Conservation (phyloP, 2,797 vertebrate species). For the Chaunax sp. region DNA sequence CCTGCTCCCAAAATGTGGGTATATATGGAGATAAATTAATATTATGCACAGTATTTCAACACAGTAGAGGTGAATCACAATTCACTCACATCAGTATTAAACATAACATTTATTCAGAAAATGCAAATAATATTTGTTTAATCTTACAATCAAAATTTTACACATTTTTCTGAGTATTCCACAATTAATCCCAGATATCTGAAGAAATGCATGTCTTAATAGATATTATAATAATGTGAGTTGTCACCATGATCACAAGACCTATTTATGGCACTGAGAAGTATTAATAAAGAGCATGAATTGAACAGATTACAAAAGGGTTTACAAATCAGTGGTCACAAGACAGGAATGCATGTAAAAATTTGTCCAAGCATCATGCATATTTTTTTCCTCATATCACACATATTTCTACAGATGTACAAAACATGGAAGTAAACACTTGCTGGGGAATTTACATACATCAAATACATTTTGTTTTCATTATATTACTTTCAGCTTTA, state of each 20-base stretch:
- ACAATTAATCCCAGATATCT: slow-evolving; percentile 4
- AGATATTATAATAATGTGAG: slow-evolving; percentile 1
- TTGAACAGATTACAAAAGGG: slow-evolving; percentile 43
- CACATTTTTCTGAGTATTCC: slow-evolving; percentile 16
- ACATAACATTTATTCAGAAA: not conserved
- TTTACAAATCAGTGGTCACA: slow-evolving; percentile 65
- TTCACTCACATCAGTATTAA: not conserved
- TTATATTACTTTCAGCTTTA: slow-evolving; percentile 17
- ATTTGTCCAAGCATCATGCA: slow-evolving; percentile 54
- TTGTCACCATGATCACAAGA: slow-evolving; percentile 20
- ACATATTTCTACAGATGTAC: slow-evolving; percentile 50
- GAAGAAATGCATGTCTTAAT: slow-evolving; percentile 1
- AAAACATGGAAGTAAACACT: slow-evolving; percentile 61
- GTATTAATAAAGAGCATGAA: slow-evolving; percentile 48
- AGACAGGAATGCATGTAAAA: slow-evolving; percentile 73
- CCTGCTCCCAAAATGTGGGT: not conserved
- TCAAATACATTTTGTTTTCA: slow-evolving; percentile 18
- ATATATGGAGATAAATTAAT: not conserved
- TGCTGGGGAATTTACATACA: slow-evolving; percentile 36
- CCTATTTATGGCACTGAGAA: slow-evolving; percentile 39
- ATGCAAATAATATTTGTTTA: slow-evolving; percentile 6
- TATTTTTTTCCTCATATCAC: slow-evolving; percentile 24
- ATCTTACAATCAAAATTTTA: slow-evolving; percentile 20
- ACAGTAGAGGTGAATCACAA: not conserved
- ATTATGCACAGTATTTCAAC: slow-evolving; percentile 1